phyloP scores from a whole-genome alignment of 2,797 vertebrate genomes.

The Callimico goeldii region DNA sequence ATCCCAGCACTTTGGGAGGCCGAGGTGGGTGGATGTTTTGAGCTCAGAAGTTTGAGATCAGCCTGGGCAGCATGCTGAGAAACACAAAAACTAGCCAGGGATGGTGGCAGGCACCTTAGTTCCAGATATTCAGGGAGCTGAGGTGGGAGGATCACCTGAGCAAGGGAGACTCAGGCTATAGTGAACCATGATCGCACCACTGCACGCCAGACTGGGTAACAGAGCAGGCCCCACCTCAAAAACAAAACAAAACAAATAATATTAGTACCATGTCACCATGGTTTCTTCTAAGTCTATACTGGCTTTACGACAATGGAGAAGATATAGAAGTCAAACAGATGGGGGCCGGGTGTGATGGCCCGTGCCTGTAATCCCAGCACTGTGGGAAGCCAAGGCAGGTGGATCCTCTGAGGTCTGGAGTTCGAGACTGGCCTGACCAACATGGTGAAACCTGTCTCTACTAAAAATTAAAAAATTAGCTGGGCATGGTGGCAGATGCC shows the following conservation, averaged over 20 bases:
- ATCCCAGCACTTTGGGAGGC: background rate
- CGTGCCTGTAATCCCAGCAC: background rate
- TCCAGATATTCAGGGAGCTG: background rate
- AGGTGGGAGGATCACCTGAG: background rate
- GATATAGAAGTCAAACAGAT: too few species aligned
- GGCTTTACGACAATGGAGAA: too few species aligned
- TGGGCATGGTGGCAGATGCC: accelerated
- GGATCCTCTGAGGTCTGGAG: background rate
- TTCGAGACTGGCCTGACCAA: background rate
- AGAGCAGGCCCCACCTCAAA: background rate
- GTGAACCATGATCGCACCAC: background rate
- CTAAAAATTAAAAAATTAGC: background rate
- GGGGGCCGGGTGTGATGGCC: accelerated
- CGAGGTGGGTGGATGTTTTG: background rate
- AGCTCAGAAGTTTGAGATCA: background rate
- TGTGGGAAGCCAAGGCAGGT: background rate
- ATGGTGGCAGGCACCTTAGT: background rate
- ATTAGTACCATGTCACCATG: too few species aligned
- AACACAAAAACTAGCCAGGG: background rate
- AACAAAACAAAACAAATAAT: background rate
- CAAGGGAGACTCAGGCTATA: background rate
- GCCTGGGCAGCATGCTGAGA: background rate
- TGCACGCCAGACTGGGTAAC: background rate
- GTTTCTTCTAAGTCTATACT: too few species aligned
- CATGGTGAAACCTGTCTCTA: background rate